A percentile compares a stretch with the other conserved stretches of the same genome.
phyloP scores from a whole-genome alignment of 1,140 invertebrate genomes.

The Pristionchus pacificus region DNA sequence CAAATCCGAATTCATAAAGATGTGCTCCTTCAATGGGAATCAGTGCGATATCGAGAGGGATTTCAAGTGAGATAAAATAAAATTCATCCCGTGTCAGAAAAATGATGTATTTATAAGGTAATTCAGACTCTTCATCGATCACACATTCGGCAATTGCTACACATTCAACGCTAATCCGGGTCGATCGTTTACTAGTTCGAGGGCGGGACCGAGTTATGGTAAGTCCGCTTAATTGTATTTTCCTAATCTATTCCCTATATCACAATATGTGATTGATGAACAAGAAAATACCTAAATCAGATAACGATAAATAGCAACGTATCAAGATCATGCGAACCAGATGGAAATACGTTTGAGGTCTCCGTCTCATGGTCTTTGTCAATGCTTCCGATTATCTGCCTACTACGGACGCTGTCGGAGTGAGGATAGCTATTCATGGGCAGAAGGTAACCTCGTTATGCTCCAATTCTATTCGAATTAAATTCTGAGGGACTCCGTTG shows the following conservation, averaged over 20 bases:
- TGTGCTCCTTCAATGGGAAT: constrained; percentile 55
- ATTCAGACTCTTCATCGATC: constrained; percentile 50
- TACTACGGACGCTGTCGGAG: constrained; percentile 50
- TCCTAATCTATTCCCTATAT: background rate
- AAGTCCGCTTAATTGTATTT: constrained; percentile 8
- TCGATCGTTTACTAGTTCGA: constrained; percentile 28
- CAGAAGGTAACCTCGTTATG: constrained; percentile 41
- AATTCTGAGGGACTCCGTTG: no score
- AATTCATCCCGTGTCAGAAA: background rate
- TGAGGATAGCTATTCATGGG: constrained; percentile 49
- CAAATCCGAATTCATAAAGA: constrained; percentile 53
- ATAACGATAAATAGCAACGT: constrained; percentile 14
- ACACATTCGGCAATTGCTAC: constrained; percentile 53
- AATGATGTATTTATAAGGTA: background rate
- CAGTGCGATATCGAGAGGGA: constrained; percentile 52
- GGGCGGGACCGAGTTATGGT: constrained; percentile 53
- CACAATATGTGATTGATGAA: background rate
- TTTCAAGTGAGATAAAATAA: constrained; percentile 30
- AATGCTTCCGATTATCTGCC: constrained; percentile 52
- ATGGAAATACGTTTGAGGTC: constrained; percentile 38
- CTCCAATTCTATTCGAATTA: constrained; percentile 24
- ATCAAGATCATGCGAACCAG: constrained; percentile 14
- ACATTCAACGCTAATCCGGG: constrained; percentile 43
- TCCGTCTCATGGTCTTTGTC: constrained; percentile 48
- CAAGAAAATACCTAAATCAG: background rate